Evolutionary conservation across 2,797 vertebrate genomes (phyloP).

Genomic region (Myripristis jacobus): DNA sequence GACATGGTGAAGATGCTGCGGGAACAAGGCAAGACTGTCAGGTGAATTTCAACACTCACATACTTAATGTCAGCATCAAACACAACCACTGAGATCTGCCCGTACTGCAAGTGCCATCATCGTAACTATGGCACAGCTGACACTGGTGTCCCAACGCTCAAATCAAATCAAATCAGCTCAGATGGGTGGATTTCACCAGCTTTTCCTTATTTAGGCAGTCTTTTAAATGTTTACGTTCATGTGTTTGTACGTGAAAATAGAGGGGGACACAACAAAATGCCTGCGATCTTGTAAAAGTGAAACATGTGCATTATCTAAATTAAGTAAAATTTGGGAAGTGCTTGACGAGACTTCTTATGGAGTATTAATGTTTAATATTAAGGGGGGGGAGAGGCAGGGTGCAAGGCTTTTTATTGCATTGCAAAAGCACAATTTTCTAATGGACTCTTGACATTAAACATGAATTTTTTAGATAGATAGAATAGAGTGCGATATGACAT

Average conservation of each 20-base stretch:
- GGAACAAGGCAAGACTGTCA: conserved; percentile 85
- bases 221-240: background rate
- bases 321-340: too few relatives aligned
- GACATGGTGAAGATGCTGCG: conserved; percentile 88
- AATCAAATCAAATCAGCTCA: too few relatives aligned
- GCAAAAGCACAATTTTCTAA: too few relatives aligned
- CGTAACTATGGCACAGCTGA: background rate
- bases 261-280: conserved; percentile 40
- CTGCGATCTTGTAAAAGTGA: conserved; percentile 41
- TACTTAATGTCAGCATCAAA: background rate
- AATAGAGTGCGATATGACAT: too few relatives aligned
- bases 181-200: too few relatives aligned
- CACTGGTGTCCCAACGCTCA: background rate
- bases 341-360: background rate
- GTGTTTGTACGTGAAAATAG: background rate
- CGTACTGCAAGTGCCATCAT: background rate
- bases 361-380: conserved; percentile 10
- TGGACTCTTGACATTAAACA: too few relatives aligned
- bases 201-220: too few relatives aligned
- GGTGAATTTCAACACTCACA: conserved; percentile 62
- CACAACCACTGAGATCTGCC: background rate
- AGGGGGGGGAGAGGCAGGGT: background rate
- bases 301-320: background rate
- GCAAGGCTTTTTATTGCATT: too few relatives aligned
- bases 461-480: too few relatives aligned